Evolutionary conservation across 2,113 vertebrate genomes (phyloP), one percentile per base, ranked within the genome.

Genomic region (Catharus fuscescens): DNA sequence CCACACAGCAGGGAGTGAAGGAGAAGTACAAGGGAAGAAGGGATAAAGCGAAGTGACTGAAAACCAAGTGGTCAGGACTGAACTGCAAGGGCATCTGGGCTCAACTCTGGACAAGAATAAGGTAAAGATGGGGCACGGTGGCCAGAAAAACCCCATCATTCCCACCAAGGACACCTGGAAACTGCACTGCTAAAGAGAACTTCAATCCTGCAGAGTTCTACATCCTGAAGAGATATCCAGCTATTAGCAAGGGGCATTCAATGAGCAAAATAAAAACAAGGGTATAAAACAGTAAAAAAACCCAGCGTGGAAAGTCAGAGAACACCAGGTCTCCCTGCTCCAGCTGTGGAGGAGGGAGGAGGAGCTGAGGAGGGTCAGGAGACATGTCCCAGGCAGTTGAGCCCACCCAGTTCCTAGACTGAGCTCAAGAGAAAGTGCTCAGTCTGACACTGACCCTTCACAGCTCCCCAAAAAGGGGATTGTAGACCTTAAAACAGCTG

Each of bases 321-420:
- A 50, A 48, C 20, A 52, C 1, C 8, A 57, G 23, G 52, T 6
- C 4, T 4, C 24, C 7, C 42, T 61, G 54, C 76, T 78, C 28
- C 24, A 20, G 53, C 53, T 31, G 24, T 9, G 40, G 40, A 40
- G 40, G 40, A 40, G 40, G 40, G 12, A 40, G 40, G 40, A 40
- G 47, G 60, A 26, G 47, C 38, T 45, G 9, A 42, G 38, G 24
- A 13, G 10, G 31, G 13, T 25, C 34, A 45, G 50, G 16, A 38
- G 36, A 32, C 0, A 0, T 24, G 54, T 10, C n/a, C 21, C 20
- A 5, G n/a, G 60, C 31, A 67, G 26, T 38, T 7, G 53, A 88
- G 23, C 40, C 50, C 34, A 15, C 15, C 19, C 56, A n/a, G 38
- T 3, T 42, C 67, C 64, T 5, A 34, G 6, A 66, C 6, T 5